Percentiles rank a stretch among this genome's conserved stretches.
These are phyloP conservation scores for Megaustenia siamemsis DNA, from an alignment of 2,888 invertebrate genomes.

Conservation along the genomic window DNA sequence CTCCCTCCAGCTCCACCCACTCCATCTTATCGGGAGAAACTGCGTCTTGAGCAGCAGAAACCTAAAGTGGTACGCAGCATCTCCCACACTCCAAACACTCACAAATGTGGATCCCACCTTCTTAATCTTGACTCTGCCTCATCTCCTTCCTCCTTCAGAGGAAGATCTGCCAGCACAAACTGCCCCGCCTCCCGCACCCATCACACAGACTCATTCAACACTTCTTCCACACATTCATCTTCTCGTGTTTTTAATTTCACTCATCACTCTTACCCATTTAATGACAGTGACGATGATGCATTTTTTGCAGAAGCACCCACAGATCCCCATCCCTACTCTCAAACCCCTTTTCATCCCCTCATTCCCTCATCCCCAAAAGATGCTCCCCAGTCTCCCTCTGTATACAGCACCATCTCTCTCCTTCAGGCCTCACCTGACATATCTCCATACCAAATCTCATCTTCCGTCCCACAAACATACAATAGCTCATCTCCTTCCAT, in stretches of 20 bases:
- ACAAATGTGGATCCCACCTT: not conserved
- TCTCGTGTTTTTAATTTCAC: not conserved
- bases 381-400: not conserved
- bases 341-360: slow-evolving; percentile 47
- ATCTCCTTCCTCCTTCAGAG: slow-evolving; percentile 5
- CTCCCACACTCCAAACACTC: slow-evolving; percentile 22
- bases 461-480: not conserved
- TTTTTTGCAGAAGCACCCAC: slow-evolving; percentile 50
- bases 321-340: slow-evolving; percentile 51
- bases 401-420: slow-evolving; percentile 12
- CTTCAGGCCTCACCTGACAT: slow-evolving; percentile 8
- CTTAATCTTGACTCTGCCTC: slow-evolving; percentile 30
- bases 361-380: not conserved
- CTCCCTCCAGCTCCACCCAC: slow-evolving; percentile 54
- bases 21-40: slow-evolving; percentile 49
- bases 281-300: slow-evolving; percentile 46
- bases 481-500: not conserved
- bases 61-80: slow-evolving; percentile 42
- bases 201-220: not conserved
- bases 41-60: slow-evolving; percentile 33
- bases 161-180: slow-evolving; percentile 40
- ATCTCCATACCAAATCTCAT: slow-evolving; percentile 35
- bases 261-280: not conserved
- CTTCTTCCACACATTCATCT: not conserved
- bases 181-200: not conserved